These are phyloP conservation scores for Erpetoichthys calabaricus DNA, from an alignment of 2,797 vertebrate species.

Conservation along the genomic window DNA sequence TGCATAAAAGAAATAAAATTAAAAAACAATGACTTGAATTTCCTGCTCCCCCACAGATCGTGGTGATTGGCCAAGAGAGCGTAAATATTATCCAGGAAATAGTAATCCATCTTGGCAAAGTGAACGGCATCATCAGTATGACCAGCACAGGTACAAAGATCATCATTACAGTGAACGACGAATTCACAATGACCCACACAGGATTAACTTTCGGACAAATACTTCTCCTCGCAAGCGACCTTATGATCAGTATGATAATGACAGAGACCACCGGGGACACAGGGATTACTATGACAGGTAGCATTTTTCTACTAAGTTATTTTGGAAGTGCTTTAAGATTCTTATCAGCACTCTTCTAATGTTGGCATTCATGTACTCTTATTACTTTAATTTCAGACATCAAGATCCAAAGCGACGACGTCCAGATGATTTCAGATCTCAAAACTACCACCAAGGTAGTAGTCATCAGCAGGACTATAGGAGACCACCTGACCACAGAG, in stretches of 20 bases:
- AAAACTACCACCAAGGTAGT: constrained; percentile 56
- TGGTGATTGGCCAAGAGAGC: constrained; percentile 90
- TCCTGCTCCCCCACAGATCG: constrained; percentile 48
- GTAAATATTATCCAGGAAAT: constrained; percentile 83
- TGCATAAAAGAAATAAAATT: too few relatives aligned
- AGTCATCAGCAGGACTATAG: constrained; percentile 79
- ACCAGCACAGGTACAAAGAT: constrained; percentile 86
- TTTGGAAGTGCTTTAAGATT: background rate
- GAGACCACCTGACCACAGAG: constrained; percentile 76
- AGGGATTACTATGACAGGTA: constrained; percentile 91
- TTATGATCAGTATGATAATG: constrained; percentile 83
- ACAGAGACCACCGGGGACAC: constrained; percentile 81
- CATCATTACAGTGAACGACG: constrained; percentile 80
- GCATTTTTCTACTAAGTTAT: background rate
- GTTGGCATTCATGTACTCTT: fast-evolving
- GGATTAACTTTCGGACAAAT: constrained; percentile 72
- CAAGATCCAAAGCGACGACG: constrained; percentile 80
- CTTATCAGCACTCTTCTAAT: background rate
- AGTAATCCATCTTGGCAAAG: constrained; percentile 78
- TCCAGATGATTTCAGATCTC: constrained; percentile 71
- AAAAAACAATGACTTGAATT: too few relatives aligned
- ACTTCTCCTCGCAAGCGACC: constrained; percentile 74
- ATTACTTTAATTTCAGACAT: constrained; percentile 47
- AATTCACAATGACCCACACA: constrained; percentile 67
- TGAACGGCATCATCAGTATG: constrained; percentile 84